Base-by-base conservation (phyloP, 2,888 invertebrate genomes). In the Dryobotodes eremita region DNA sequence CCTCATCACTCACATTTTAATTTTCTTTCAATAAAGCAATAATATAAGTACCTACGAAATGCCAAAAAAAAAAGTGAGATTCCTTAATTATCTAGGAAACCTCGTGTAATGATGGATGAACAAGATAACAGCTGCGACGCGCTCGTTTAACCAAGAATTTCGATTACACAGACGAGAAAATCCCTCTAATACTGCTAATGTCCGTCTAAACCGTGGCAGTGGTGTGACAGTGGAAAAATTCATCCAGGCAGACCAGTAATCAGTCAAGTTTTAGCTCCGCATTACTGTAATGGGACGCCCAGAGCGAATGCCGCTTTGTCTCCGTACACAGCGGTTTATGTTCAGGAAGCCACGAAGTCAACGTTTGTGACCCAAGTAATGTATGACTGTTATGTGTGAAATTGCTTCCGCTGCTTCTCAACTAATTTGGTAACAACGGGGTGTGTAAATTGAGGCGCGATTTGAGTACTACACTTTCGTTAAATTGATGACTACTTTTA, bases 231-330 rank as follows among this genome's bases (percentile, higher is more conserved):
- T 90, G 89, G 94, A 94, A 94, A 95, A 95, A 95, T 94, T 94
- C 93, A 92, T 90, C 93, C 92, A 91, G 90, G 90, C 92, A 91
- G 90, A 92, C 90, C 92, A 90, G 95, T 94, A 94, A 95, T 95
- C 95, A 94, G 95, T 95, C 95, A 95, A 95, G 95, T 95, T 95
- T 94, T 93, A 95, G 94, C 94, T 93, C 89, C 92, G 91, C 93
- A 95, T 95, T 95, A 95, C 94, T 70, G 94, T 95, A 95, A 95
- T 95, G 94, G 93, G 92, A 89, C 92, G 90, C 90, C 90, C 89
- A 87, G 87, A 90, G 91, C 89, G 91, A 89, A 90, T 89, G 85
- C 88, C 89, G 92, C 93, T 94, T 94, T 94, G 94, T 94, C 93
- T 91, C 89, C 85, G 87, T 90, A 89, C 87, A 92, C 89, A 85